Base-by-base conservation (phyloP, 2,797 vertebrate species). In the Neolamprologus multifasciatus region DNA sequence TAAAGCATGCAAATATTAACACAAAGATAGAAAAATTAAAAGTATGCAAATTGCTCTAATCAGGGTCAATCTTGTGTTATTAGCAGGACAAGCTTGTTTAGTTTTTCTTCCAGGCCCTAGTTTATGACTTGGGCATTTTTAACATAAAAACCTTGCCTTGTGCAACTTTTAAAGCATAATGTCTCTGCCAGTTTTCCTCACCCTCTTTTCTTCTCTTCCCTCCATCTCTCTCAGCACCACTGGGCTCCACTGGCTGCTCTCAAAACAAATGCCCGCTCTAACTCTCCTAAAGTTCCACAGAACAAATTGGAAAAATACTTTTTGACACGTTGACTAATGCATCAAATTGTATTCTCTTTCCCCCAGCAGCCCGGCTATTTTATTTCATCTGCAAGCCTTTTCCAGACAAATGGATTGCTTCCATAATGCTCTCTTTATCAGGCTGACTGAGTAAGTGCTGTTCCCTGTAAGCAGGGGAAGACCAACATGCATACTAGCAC, bases 281-380 rank as follows among this genome's bases (percentile, higher is more conserved):
- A 93, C 88, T 91, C 86, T 89, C 80, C 90, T 79, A 85, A 95
- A 93, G 89, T 94, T 91, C 86, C 79, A 13, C 38, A 3, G 84
- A 91, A 93, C 93, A 93, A 91, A 94, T 91, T 91, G 93, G 89
- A 91, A 89, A 94, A 94, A 93, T 92, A 91, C 88, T 91, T 95
- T 94, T 85, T 92, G 94, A 93, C 94, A 93, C 87, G 87, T 91
- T 95, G 93, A 95, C 90, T 94, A 95, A 95, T 93, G 91, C 90
- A 89, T 94, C 89, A 91, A 91, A 94, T 92, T 23, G 89, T 86
- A 84, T 88, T 91, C 87, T 88, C 77, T 89, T 81, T 89, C 74
- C 81, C 85, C 89, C 81, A 90, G 86, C 91, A 91, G 91, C 85
- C 40, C 17, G 19, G 76, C 87, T 82, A 64, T 88, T 92, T 86